Percentiles rank a stretch among this genome's conserved stretches.
Conservation (phyloP, 2,797 vertebrate species). For the Meriones psammophilus region DNA sequence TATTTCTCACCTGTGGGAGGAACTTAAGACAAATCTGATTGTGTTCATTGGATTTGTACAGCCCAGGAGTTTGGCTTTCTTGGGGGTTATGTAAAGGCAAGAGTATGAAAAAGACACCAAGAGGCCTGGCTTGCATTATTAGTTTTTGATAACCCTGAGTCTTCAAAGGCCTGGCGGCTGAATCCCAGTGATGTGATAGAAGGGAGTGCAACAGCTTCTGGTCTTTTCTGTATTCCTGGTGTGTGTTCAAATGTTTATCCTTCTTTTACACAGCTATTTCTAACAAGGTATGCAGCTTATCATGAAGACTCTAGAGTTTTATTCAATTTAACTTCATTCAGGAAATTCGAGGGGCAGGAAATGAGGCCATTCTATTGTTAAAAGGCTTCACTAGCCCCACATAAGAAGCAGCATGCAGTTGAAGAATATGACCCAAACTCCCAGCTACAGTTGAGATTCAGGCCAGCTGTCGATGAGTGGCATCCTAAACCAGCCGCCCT, state of each 20-base stretch:
- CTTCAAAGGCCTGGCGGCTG: neutral
- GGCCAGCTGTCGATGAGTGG: neutral
- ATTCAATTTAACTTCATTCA: neutral
- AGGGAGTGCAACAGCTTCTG: neutral
- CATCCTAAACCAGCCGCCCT: neutral
- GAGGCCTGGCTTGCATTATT: conserved; percentile 1
- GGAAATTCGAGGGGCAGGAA: conserved; percentile 27
- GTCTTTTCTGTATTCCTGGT: neutral
- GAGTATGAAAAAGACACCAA: neutral
- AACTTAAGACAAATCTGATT: conserved; percentile 39
- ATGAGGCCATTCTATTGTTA: neutral
- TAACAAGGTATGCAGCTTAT: conserved; percentile 12
- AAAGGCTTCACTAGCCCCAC: neutral
- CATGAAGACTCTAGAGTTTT: conserved; percentile 3
- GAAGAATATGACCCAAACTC: neutral
- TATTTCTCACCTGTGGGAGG: conserved; percentile 1
- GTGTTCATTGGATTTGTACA: conserved; percentile 19
- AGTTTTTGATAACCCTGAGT: neutral
- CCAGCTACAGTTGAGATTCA: neutral
- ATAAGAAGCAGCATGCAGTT: neutral
- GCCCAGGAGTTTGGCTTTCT: neutral
- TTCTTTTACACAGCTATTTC: conserved; percentile 42
- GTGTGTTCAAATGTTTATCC: neutral
- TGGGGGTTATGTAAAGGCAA: conserved; percentile 41
- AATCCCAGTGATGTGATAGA: neutral